Base-by-base conservation (phyloP, 2,113 vertebrate genomes). In the Pandion haliaetus region DNA sequence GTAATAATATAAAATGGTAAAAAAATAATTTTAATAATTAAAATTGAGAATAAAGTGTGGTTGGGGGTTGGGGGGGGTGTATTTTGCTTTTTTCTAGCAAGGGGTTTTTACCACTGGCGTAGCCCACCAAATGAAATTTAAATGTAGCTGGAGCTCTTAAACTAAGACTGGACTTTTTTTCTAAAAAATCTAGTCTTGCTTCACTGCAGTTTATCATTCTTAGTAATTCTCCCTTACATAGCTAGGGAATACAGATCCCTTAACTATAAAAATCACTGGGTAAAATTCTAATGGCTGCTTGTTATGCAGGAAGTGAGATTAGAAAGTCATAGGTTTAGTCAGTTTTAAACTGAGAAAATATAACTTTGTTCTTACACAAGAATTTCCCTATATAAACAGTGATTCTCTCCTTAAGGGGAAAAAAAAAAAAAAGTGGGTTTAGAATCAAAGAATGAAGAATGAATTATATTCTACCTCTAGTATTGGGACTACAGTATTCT, bases 41-140 rank as follows among this genome's bases (percentile, higher is more conserved):
- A 47, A 82, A 71, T 65, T 36, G 10, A 50, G 23, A 36, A 50
- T n/a, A 58, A 84, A 70, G 3, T 0, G 1, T 45, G 26, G 17
- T 82, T 88, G 6, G 15, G 7, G 1, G 19, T 4, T 1, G 8
- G 14, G 6, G 1, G 20, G 4, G 1, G 8, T 17, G 15, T 14
- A 1, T 8, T 50, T 78, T 44, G 2, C 1, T 42, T 45, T 70
- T 71, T 38, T 38, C 8, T 34, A 32, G 5, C 19, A 94, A 52
- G 6, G 0, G 1, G 6, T 45, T 82, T 82, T 90, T 69, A 40
- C 7, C 12, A 10, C 13, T 54, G 36, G 31, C 61, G 83, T 36
- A 81, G 19, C 12, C 44, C 23, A 72, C 21, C 15, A 50, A 67
- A 32, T 50, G 11, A 63, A 86, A 73, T 86, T 13, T 34, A 34